A percentile compares a stretch with the other conserved stretches of the same genome.
Conservation (phyloP, 2,888 invertebrate genomes). For the Melinaea menophilus region DNA sequence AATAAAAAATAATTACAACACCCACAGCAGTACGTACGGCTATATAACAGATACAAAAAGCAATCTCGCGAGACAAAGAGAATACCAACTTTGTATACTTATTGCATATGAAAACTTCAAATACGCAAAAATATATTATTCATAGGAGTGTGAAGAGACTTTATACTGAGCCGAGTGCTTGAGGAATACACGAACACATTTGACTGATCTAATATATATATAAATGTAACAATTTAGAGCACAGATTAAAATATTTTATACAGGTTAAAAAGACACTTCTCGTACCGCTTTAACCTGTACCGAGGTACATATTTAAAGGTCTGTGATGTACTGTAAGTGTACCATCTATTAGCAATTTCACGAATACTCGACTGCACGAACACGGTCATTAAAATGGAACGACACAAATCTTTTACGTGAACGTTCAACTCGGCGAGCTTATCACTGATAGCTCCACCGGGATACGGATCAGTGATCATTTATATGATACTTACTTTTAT, state of each 20-base stretch:
- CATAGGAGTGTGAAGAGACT: constrained; percentile 2
- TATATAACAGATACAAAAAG: constrained; percentile 26
- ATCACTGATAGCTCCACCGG: not conserved
- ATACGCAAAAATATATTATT: constrained; percentile 13
- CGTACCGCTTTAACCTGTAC: no score
- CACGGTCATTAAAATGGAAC: not conserved
- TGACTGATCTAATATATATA: no score
- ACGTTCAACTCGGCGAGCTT: not conserved
- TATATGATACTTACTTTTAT: not conserved
- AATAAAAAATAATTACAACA: constrained; percentile 17
- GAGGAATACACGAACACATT: no score
- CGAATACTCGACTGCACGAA: not conserved
- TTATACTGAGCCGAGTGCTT: not conserved
- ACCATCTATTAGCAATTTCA: not conserved
- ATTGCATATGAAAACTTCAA: constrained; percentile 21
- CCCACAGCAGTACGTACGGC: constrained; percentile 27
- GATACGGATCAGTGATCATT: not conserved
- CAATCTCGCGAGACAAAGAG: constrained; percentile 28
- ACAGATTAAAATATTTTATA: no score
- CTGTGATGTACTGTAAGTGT: no score
- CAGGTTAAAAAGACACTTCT: no score
- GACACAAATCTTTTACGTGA: constrained; percentile 3
- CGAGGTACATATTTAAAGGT: no score
- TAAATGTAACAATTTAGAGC: no score
- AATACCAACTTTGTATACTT: constrained; percentile 21